Evolutionary conservation across 92 coral and sea anemone species (phyloP).

Genomic region (Plumapathes pennacea): DNA sequence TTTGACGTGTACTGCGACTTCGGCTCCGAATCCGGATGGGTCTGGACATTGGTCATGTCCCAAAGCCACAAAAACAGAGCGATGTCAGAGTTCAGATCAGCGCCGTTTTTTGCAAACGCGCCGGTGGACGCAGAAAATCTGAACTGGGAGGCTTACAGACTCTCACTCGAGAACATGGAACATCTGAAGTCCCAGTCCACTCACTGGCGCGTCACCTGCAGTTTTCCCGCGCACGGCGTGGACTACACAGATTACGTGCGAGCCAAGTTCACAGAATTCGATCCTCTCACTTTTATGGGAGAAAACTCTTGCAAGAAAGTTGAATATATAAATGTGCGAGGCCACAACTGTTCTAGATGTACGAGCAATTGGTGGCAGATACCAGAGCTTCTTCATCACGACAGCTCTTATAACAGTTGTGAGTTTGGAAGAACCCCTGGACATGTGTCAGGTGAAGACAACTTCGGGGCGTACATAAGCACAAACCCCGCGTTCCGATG

Average conservation of each 20-base stretch:
- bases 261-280: conserved; percentile 19
- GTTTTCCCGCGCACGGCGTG: conserved; percentile 38
- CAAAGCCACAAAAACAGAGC: no score
- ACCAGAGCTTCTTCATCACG: conserved; percentile 22
- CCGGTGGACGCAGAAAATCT: conserved; percentile 28
- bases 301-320: conserved; percentile 20
- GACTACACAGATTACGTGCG: conserved; percentile 54
- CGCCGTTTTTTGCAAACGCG: no score
- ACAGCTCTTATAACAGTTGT: conserved; percentile 3
- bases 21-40: no score
- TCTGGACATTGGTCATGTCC: no score
- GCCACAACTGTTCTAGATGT: conserved; percentile 28
- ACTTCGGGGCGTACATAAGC: conserved; percentile 18
- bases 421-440: conserved; percentile 15
- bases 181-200: conserved; percentile 21
- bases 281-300: conserved; percentile 28
- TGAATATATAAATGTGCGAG: conserved; percentile 58
- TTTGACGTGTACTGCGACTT: no score
- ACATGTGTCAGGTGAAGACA: conserved; percentile 8
- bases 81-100: no score
- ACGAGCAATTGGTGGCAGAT: conserved; percentile 40
- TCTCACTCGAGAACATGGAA: conserved; percentile 25
- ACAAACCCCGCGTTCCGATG: conserved; percentile 9
- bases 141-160: conserved; percentile 48
- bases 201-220: conserved; percentile 67